phyloP scores from a whole-genome alignment of 2,113 vertebrate species.

The Egretta garzetta region DNA sequence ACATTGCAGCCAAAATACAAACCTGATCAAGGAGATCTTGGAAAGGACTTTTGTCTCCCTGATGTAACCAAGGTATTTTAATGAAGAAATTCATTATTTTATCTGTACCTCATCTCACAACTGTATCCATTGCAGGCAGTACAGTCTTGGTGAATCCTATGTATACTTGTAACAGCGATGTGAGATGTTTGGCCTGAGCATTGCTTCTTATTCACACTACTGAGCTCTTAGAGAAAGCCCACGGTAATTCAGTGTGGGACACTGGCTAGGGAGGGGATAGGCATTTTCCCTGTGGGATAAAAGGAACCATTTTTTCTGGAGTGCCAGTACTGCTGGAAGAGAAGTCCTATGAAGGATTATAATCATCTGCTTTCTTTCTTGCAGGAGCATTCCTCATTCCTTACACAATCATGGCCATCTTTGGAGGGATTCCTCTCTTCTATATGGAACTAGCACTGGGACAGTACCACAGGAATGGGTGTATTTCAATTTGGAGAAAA shows the following conservation, averaged over 20 bases:
- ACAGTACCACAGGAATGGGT: slow-evolving; percentile 95
- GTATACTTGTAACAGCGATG: background rate
- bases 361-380: slow-evolving; percentile 11
- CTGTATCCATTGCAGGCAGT: background rate
- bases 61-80: background rate
- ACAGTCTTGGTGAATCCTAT: background rate
- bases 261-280: background rate
- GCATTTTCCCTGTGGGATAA: background rate
- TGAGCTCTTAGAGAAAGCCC: background rate
- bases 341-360: background rate
- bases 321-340: background rate
- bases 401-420: slow-evolving; percentile 95
- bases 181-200: background rate
- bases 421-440: slow-evolving; percentile 96
- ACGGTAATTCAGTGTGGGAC: background rate
- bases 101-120: background rate
- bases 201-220: background rate
- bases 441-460: slow-evolving; percentile 98
- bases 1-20: background rate
- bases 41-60: background rate
- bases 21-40: background rate
- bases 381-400: slow-evolving; percentile 96
- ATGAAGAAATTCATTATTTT: background rate
- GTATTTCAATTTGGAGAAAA: slow-evolving; percentile 98
- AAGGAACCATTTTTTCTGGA: background rate